A percentile compares a stretch with the other conserved stretches of the same genome.
Conservation (phyloP, 2,797 vertebrate species). For the Clarias fuscus region DNA sequence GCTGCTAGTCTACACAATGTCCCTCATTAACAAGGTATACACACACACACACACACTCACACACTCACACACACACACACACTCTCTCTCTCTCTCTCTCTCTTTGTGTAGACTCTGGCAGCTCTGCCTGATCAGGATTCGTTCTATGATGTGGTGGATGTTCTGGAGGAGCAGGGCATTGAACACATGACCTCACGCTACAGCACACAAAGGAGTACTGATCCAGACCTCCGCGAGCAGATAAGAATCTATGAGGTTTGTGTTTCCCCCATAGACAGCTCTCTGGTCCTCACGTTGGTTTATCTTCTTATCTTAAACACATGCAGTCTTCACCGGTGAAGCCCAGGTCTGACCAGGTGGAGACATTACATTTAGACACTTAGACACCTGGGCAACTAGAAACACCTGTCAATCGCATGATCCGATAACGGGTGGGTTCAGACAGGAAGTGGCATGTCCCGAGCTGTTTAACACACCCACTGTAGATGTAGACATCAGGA, state of each 20-base stretch:
- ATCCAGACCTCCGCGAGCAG: conserved; percentile 92
- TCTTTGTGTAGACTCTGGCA: conserved; percentile 78
- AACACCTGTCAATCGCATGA: too few species aligned
- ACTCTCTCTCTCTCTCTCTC: not conserved
- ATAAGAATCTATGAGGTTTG: conserved; percentile 89
- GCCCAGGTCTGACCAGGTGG: not conserved
- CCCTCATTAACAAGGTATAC: conserved; percentile 92
- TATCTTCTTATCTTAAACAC: too few species aligned
- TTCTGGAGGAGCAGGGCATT: conserved; percentile 91
- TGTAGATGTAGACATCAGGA: too few species aligned
- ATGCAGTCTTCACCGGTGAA: not conserved
- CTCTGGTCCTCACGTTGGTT: not conserved
- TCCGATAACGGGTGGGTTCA: too few species aligned
- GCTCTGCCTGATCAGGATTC: conserved; percentile 93
- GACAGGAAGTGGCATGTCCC: too few species aligned
- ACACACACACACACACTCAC: conserved; percentile 22
- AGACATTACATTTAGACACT: not conserved
- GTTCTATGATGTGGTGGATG: conserved; percentile 93
- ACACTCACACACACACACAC: not conserved
- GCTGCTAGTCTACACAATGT: conserved; percentile 91
- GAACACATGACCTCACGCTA: conserved; percentile 86
- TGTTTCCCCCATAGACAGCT: not conserved
- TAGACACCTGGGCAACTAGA: not conserved
- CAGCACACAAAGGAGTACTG: conserved; percentile 87
- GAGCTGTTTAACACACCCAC: too few species aligned